Conservation (phyloP, 2,113 vertebrate genomes). For the Ochotona princeps region DNA sequence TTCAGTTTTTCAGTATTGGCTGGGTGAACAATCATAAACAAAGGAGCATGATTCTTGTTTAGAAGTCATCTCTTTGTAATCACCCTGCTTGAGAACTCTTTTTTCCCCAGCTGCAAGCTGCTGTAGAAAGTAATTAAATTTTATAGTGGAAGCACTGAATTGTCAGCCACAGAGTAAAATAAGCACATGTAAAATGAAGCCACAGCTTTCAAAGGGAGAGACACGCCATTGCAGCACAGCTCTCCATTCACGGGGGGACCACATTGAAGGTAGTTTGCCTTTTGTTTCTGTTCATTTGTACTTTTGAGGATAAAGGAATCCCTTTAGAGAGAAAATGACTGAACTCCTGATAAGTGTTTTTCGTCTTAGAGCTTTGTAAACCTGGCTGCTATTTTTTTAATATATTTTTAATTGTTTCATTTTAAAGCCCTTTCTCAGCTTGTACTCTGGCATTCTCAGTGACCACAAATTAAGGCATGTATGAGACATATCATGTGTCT, state of each 20-base stretch:
- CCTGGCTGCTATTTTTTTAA: background rate
- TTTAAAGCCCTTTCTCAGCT: background rate
- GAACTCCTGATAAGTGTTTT: background rate
- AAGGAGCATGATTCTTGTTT: background rate
- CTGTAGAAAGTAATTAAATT: constrained; percentile 64
- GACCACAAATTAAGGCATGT: constrained; percentile 30
- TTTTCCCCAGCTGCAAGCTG: constrained; percentile 56
- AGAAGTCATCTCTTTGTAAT: constrained; percentile 12
- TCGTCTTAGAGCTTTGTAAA: background rate
- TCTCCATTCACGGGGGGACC: background rate
- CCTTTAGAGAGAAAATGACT: background rate
- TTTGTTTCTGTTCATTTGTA: background rate
- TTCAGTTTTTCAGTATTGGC: background rate
- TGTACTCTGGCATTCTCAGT: background rate
- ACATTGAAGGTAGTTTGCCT: background rate
- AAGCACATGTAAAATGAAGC: constrained; percentile 55
- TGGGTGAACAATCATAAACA: background rate
- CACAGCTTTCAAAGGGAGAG: constrained; percentile 46
- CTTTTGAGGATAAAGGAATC: background rate
- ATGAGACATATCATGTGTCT: constrained; percentile 17
- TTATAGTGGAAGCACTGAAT: constrained; percentile 46
- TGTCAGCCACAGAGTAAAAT: constrained; percentile 51
- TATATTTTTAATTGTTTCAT: background rate
- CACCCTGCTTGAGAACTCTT: background rate
- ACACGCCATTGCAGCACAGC: background rate